phyloP scores from a whole-genome alignment of 1,140 invertebrate genomes.

The Maconellicoccus hirsutus region DNA sequence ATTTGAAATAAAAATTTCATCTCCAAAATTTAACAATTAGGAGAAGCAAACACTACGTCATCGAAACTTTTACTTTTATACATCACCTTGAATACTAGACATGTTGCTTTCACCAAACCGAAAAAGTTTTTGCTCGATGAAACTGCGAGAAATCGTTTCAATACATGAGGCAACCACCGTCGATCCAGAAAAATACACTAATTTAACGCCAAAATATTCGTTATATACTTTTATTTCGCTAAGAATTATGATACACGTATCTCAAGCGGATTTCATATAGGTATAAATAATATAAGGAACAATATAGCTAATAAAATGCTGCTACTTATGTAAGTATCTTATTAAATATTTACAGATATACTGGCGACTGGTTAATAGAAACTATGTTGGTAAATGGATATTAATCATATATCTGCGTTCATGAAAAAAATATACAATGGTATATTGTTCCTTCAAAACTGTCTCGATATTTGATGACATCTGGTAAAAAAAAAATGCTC shows the following conservation, averaged over 20 bases:
- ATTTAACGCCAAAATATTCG: not conserved
- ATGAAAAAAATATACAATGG: not conserved
- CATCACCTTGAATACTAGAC: too few species aligned
- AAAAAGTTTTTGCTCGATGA: too few species aligned
- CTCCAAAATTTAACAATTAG: too few species aligned
- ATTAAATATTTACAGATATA: constrained; percentile 16
- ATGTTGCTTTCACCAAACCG: too few species aligned
- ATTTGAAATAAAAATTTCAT: too few species aligned
- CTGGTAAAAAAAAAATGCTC: not conserved
- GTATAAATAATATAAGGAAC: constrained; percentile 15
- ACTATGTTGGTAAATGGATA: not conserved
- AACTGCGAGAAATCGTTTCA: too few species aligned
- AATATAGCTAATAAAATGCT: constrained; percentile 21
- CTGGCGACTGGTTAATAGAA: not conserved
- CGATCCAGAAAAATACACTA: not conserved
- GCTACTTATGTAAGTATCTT: constrained; percentile 15
- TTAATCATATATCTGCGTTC: not conserved
- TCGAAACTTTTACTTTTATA: too few species aligned
- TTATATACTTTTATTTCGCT: not conserved
- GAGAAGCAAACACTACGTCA: too few species aligned
- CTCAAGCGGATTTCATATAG: constrained; percentile 16
- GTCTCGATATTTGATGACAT: not conserved
- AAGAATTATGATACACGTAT: constrained; percentile 19
- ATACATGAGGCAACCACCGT: too few species aligned
- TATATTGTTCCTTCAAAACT: not conserved